Conservation (phyloP, 2,888 invertebrate genomes). For the Metacarcinus magister region DNA sequence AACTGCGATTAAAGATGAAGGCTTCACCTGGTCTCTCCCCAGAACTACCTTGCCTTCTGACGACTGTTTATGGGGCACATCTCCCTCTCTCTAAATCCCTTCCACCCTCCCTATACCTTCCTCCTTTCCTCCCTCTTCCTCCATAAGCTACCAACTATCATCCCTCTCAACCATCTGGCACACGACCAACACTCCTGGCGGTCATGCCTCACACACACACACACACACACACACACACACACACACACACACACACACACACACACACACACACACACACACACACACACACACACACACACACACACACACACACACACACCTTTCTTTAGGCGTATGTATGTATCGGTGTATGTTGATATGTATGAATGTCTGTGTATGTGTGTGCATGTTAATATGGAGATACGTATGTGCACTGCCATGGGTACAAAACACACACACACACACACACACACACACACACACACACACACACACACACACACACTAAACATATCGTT, state of each 20-base stretch:
- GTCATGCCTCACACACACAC: constrained; percentile 48
- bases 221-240: constrained; percentile 52
- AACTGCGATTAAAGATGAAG: neutral
- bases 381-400: neutral
- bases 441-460: neutral
- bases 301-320: neutral
- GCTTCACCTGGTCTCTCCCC: neutral
- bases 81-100: neutral
- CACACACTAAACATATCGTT: neutral
- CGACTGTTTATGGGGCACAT: neutral
- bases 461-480: constrained; percentile 2
- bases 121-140: neutral
- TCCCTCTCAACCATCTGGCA: constrained; percentile 37
- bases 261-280: constrained; percentile 52
- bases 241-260: constrained; percentile 40
- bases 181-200: neutral
- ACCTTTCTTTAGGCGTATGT: constrained; percentile 11
- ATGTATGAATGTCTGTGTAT: neutral
- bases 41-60: neutral
- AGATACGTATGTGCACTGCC: neutral
- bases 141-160: neutral
- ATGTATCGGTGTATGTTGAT: neutral
- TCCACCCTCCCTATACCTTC: neutral
- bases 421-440: neutral
- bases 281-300: constrained; percentile 27